phyloP scores from a whole-genome alignment of 2,888 invertebrate genomes.

The Chaitophorus viminalis region DNA sequence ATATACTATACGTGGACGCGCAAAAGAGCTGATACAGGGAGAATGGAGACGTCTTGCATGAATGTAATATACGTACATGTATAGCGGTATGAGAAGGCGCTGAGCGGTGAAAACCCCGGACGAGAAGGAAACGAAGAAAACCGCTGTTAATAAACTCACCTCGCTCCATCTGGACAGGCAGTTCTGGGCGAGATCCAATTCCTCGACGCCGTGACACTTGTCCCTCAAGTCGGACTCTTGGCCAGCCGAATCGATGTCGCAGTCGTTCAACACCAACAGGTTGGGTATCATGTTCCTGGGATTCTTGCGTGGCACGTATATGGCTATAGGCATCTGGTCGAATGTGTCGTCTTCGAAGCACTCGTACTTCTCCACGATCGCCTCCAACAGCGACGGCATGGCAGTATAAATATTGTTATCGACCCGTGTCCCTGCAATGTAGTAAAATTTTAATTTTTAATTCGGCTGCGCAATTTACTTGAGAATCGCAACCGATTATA shows the following conservation, averaged over 20 bases:
- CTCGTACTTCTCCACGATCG: slow-evolving; percentile 87
- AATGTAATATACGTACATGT: too few relatives aligned
- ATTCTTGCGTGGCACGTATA: slow-evolving; percentile 86
- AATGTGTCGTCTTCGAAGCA: slow-evolving; percentile 70
- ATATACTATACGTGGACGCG: too few relatives aligned
- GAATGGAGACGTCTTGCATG: too few relatives aligned
- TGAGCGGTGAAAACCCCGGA: too few relatives aligned
- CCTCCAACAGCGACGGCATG: slow-evolving; percentile 91
- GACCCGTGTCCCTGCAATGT: not conserved
- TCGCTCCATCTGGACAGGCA: slow-evolving; percentile 89
- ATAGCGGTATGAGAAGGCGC: too few relatives aligned
- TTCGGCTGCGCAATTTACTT: too few relatives aligned
- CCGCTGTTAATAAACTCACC: slow-evolving; percentile 71
- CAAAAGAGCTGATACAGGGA: too few relatives aligned
- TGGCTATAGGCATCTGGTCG: slow-evolving; percentile 79
- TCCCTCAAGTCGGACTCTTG: slow-evolving; percentile 81
- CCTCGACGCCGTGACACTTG: slow-evolving; percentile 90
- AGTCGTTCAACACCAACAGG: slow-evolving; percentile 87
- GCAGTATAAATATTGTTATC: not conserved
- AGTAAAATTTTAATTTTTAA: not conserved
- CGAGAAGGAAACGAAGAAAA: slow-evolving; percentile 30
- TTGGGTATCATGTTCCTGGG: slow-evolving; percentile 78
- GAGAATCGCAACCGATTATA: too few relatives aligned
- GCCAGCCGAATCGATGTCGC: slow-evolving; percentile 90
- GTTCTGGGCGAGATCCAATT: slow-evolving; percentile 93